These are phyloP conservation scores for Aphyosemion australe DNA, from an alignment of 2,113 vertebrate genomes.

Conservation along the genomic window DNA sequence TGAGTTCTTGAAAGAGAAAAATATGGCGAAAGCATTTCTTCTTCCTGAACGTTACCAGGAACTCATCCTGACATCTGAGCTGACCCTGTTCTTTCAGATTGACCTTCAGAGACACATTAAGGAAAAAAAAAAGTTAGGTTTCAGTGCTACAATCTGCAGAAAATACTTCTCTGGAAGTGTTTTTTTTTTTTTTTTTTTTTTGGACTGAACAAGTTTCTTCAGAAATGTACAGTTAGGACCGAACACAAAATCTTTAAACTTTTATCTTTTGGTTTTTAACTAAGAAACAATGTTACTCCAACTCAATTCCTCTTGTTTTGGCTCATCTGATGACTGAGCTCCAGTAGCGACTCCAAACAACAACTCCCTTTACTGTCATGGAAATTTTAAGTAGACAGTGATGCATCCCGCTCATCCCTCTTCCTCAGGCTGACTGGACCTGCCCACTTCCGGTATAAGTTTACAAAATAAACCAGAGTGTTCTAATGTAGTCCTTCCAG, in stretches of 20 bases:
- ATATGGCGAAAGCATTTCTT: slow-evolving; percentile 80
- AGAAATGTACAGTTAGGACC: background rate
- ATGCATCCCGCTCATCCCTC: background rate
- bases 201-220: background rate
- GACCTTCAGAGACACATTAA: slow-evolving; percentile 59
- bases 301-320: background rate
- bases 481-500: background rate
- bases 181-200: background rate
- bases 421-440: too few species aligned
- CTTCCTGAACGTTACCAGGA: slow-evolving; percentile 77
- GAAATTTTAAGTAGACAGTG: background rate
- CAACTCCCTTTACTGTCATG: background rate
- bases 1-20: slow-evolving; percentile 82
- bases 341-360: background rate
- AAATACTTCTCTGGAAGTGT: background rate
- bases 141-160: background rate
- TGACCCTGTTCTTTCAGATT: slow-evolving; percentile 84
- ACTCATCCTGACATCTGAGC: slow-evolving; percentile 80
- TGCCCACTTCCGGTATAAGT: too few species aligned
- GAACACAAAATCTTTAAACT: background rate
- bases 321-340: background rate
- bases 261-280: background rate
- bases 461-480: background rate
- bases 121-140: background rate
- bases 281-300: background rate